phyloP scores from a whole-genome alignment of 2,888 invertebrate genomes.

The Tillus elongatus region DNA sequence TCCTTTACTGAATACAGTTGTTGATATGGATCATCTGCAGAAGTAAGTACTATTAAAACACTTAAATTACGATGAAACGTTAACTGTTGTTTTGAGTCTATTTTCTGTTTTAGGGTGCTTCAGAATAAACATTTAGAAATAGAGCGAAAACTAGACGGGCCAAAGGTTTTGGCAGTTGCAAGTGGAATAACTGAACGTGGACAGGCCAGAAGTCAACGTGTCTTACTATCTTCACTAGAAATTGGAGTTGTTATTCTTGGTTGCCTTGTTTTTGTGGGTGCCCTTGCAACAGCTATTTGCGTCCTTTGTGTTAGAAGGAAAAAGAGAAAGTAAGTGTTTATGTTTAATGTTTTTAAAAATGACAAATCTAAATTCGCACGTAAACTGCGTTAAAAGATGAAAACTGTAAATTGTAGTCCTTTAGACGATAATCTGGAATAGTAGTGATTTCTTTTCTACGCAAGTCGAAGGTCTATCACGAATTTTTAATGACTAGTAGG shows the following conservation, averaged over 20 bases:
- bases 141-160: constrained; percentile 55
- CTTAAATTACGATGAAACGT: constrained; percentile 1
- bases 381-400: background rate
- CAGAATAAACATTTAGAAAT: constrained; percentile 52
- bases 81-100: constrained; percentile 4
- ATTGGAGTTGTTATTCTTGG: constrained; percentile 72
- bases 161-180: constrained; percentile 56
- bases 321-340: constrained; percentile 50
- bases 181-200: constrained; percentile 34
- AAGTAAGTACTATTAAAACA: constrained; percentile 48
- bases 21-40: constrained; percentile 70
- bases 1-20: constrained; percentile 67
- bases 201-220: constrained; percentile 40
- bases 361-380: background rate
- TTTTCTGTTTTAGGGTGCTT: constrained; percentile 47
- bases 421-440: no score
- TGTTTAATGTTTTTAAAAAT: constrained; percentile 3
- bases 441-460: no score
- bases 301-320: constrained; percentile 58
- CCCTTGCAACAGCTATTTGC: constrained; percentile 68
- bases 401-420: no score
- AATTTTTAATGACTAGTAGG: no score
- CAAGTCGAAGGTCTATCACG: no score
- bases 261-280: constrained; percentile 72
- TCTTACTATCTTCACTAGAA: constrained; percentile 60